Percentiles rank a stretch among this genome's conserved stretches.
phyloP scores from a whole-genome alignment of 2,888 invertebrate species.

The Lamellibrachia columna region DNA sequence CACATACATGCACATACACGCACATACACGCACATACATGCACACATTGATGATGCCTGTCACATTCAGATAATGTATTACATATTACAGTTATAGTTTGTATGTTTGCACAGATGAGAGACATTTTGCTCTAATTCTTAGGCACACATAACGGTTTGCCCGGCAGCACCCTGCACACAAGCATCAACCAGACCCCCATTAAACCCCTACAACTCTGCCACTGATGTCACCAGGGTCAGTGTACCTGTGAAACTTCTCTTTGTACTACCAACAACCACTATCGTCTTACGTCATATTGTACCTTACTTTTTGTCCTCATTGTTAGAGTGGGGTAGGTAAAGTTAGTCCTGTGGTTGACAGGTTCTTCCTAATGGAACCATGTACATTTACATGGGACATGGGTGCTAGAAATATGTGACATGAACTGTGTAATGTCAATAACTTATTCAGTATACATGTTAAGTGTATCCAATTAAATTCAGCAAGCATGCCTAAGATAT shows the following conservation, averaged over 20 bases:
- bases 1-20: not conserved
- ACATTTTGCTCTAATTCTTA: not conserved
- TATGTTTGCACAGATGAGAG: not conserved
- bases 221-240: not conserved
- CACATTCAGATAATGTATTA: too few relatives aligned
- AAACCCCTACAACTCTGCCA: not conserved
- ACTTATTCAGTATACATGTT: not conserved
- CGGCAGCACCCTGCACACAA: not conserved
- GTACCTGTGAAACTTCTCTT: not conserved
- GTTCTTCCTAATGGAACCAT: not conserved
- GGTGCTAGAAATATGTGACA: not conserved
- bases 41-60: not conserved
- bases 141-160: not conserved
- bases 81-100: not conserved
- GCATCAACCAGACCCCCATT: not conserved
- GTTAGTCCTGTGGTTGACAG: not conserved
- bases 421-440: not conserved
- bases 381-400: not conserved
- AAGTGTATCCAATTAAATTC: not conserved
- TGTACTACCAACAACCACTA: not conserved
- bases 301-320: not conserved
- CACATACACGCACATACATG: not conserved
- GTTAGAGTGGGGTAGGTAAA: not conserved
- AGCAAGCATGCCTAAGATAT: not conserved
- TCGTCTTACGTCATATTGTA: not conserved